Conservation (phyloP, 2,797 vertebrate species). For the Peromyscus melanophrys region DNA sequence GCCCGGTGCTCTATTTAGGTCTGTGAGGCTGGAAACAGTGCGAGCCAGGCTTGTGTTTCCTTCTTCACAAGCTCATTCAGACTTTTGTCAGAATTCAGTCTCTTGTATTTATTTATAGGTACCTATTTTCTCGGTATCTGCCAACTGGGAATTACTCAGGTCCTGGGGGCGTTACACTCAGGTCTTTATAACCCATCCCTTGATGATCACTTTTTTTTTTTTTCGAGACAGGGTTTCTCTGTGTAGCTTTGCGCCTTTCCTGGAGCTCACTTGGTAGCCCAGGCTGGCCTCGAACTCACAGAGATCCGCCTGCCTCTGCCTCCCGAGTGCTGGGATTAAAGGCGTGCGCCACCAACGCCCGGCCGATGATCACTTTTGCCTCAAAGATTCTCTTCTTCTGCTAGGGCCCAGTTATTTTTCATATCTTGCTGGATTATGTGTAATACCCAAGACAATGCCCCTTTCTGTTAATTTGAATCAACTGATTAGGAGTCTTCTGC, state of each 20-base stretch:
- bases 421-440: neutral
- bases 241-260: too few species aligned
- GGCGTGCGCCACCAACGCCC: too few species aligned
- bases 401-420: neutral
- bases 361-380: neutral
- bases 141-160: neutral
- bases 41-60: neutral
- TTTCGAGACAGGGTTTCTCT: too few species aligned
- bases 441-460: neutral
- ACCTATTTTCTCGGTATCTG: neutral
- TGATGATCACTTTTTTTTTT: neutral
- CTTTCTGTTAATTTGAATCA: slow-evolving; percentile 43
- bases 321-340: too few species aligned
- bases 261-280: too few species aligned
- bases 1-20: neutral
- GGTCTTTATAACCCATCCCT: neutral
- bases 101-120: neutral
- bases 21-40: neutral
- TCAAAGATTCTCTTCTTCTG: neutral
- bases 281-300: too few species aligned
- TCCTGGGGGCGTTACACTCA: neutral
- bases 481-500: neutral
- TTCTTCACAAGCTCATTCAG: neutral
- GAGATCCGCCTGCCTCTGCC: too few species aligned
- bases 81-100: slow-evolving; percentile 4